Evolutionary conservation across 2,113 vertebrate genomes (phyloP).

Genomic region (Corvus cornix): DNA sequence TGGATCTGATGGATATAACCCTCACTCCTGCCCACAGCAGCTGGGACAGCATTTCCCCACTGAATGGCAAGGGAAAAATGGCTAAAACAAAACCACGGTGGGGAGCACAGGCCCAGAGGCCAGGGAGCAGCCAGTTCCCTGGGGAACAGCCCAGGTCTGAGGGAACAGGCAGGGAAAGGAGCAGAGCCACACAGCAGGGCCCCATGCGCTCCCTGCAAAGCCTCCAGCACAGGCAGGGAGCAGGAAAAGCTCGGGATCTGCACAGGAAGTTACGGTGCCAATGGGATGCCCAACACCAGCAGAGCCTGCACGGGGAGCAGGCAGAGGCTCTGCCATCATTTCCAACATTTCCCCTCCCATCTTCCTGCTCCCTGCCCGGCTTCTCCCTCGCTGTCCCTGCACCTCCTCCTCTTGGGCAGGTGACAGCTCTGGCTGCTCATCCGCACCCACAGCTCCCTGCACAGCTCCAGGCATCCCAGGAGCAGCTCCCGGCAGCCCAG

Average conservation of each 20-base stretch:
- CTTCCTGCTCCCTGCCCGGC: neutral
- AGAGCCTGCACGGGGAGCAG: neutral
- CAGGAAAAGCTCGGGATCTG: neutral
- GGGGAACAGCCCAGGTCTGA: neutral
- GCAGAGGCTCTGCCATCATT: neutral
- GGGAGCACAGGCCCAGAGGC: neutral
- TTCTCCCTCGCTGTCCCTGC: neutral
- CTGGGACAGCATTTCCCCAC: neutral
- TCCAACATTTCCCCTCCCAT: neutral
- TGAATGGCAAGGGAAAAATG: fast-evolving
- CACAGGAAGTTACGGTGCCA: neutral
- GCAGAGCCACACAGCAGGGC: neutral
- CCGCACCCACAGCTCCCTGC: neutral
- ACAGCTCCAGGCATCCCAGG: fast-evolving
- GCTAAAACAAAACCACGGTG: fast-evolving
- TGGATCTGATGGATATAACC: fast-evolving
- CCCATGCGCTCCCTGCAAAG: fast-evolving
- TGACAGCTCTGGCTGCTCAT: fast-evolving
- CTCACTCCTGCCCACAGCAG: neutral
- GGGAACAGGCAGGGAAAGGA: neutral
- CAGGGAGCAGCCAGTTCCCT: neutral
- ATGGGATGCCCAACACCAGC: neutral
- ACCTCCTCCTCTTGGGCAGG: neutral
- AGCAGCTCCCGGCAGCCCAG: too few relatives aligned
- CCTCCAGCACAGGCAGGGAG: neutral